Conservation (phyloP, 1,140 invertebrate species). For the Macrostomum lignano region DNA sequence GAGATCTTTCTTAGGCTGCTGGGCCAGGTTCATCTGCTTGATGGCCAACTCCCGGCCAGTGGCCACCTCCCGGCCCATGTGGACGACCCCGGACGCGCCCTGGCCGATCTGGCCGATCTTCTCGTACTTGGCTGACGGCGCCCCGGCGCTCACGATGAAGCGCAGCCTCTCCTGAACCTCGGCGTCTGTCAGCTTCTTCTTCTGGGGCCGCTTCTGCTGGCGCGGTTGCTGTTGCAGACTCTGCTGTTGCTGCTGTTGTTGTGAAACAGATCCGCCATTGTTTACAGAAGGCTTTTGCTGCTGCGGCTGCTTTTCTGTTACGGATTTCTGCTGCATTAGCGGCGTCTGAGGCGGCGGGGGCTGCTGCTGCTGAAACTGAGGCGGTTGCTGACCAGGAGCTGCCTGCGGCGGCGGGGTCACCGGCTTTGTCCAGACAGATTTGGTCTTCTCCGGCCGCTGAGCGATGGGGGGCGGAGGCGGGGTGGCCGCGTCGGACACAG, state of each 20-base stretch:
- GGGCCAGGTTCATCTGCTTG: slow-evolving; percentile 93
- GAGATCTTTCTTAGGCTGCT: slow-evolving; percentile 94
- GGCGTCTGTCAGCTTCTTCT: slow-evolving; percentile 58
- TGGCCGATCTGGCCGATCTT: slow-evolving; percentile 64
- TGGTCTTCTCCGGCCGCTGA: slow-evolving; percentile 1
- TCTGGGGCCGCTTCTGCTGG: too few relatives aligned
- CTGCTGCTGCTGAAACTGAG: too few relatives aligned
- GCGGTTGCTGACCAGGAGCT: too few relatives aligned
- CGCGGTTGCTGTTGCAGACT: too few relatives aligned
- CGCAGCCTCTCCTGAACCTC: slow-evolving; percentile 61
- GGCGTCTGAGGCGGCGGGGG: too few relatives aligned
- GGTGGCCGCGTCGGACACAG: too few relatives aligned
- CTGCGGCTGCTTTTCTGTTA: too few relatives aligned
- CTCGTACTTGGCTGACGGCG: slow-evolving; percentile 65
- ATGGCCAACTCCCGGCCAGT: slow-evolving; percentile 48
- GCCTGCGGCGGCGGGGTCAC: too few relatives aligned
- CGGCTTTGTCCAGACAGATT: background rate
- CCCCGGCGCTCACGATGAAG: slow-evolving; percentile 37
- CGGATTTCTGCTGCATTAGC: too few relatives aligned
- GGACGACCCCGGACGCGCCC: slow-evolving; percentile 36
- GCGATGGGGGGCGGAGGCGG: slow-evolving; percentile 1
- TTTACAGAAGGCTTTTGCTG: too few relatives aligned
- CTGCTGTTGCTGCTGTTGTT: too few relatives aligned
- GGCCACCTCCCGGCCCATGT: slow-evolving; percentile 10
- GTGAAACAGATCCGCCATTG: too few relatives aligned